Conservation (phyloP, 2,113 vertebrate species). For the Phycodurus eques region DNA sequence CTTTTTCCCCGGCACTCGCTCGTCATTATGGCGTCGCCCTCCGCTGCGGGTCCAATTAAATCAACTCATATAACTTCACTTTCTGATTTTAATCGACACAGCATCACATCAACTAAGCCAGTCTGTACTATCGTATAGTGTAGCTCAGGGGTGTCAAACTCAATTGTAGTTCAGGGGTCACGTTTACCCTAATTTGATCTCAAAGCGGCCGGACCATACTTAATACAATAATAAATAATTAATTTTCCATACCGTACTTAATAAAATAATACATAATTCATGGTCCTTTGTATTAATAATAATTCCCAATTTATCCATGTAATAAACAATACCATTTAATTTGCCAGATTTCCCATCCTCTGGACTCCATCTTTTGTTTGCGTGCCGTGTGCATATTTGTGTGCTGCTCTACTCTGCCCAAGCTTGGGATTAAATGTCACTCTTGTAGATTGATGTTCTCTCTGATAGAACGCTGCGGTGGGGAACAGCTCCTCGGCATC, state of each 20-base stretch:
- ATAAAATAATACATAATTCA: too few species aligned
- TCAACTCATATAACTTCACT: not conserved
- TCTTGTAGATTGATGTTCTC: conserved; percentile 72
- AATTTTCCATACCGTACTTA: too few species aligned
- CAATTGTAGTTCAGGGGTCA: too few species aligned
- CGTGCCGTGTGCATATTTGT: conserved; percentile 23
- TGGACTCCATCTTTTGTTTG: conserved; percentile 4
- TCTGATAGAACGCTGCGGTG: conserved; percentile 60
- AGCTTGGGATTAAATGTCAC: conserved; percentile 76
- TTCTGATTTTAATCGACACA: not conserved
- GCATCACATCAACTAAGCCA: not conserved
- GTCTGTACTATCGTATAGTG: not conserved
- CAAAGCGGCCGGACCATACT: too few species aligned
- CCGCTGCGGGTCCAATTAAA: conserved; percentile 3
- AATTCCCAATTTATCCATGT: too few species aligned
- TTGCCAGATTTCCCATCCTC: not conserved
- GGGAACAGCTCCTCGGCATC: conserved; percentile 48
- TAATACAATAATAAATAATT: too few species aligned
- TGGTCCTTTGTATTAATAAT: too few species aligned
- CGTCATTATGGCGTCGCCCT: not conserved
- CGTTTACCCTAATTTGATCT: too few species aligned
- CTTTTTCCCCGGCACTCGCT: not conserved
- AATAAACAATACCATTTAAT: too few species aligned
- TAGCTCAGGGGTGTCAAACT: not conserved
- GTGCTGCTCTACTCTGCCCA: conserved; percentile 49